These are phyloP conservation scores for Neolamprologus caudopunctatus DNA, from an alignment of 2,113 vertebrate species.

Conservation along the genomic window DNA sequence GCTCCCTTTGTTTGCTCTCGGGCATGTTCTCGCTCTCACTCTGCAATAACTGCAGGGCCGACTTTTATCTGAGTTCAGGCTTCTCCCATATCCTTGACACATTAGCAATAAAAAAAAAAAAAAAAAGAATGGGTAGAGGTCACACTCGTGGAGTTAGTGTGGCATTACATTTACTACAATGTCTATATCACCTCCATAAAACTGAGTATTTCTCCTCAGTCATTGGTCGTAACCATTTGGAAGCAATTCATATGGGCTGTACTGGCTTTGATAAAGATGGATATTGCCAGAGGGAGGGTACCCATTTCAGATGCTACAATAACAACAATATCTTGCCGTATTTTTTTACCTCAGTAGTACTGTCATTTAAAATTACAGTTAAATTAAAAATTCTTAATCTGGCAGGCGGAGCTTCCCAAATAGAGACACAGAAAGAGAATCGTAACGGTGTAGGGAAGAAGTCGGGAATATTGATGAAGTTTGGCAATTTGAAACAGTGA, in stretches of 20 bases:
- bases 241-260: conserved; percentile 8
- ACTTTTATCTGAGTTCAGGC: not conserved
- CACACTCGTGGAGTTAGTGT: not conserved
- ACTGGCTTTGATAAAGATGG: conserved; percentile 12
- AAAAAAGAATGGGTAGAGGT: not conserved
- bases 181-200: conserved; percentile 11
- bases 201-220: not conserved
- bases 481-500: not conserved
- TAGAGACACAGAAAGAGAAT: not conserved
- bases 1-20: not conserved
- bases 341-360: not conserved
- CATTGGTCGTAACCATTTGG: not conserved
- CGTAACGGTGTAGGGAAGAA: rapidly evolving
- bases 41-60: not conserved
- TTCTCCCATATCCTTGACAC: not conserved
- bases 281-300: not conserved
- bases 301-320: not conserved
- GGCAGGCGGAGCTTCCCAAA: rapidly evolving
- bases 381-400: not conserved
- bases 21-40: not conserved
- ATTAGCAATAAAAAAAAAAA: not conserved
- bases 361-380: not conserved
- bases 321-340: not conserved
- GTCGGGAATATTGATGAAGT: rapidly evolving
- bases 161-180: not conserved